Evolutionary conservation across 2,113 vertebrate species (phyloP).

Genomic region (Labeo rohita): DNA sequence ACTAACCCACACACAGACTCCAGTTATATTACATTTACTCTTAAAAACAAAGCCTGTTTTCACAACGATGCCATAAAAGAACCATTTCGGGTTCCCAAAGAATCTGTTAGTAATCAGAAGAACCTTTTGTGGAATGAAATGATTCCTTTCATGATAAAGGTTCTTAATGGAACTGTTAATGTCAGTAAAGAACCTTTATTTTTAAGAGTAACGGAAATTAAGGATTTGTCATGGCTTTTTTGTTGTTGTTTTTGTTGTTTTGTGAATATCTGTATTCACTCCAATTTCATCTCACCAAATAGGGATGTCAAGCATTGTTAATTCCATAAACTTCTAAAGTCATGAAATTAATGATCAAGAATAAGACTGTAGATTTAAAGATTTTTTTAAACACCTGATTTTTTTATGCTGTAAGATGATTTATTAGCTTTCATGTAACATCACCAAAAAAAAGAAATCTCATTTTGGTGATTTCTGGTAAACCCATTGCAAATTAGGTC

Average conservation of each 20-base stretch:
- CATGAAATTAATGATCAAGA: background rate
- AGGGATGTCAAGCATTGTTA: background rate
- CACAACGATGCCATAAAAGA: background rate
- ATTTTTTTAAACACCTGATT: background rate
- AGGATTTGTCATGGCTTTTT: background rate
- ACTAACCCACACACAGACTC: background rate
- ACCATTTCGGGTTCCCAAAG: background rate
- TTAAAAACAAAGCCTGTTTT: background rate
- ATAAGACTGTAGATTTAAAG: background rate
- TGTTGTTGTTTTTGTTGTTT: background rate
- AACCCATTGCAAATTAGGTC: background rate
- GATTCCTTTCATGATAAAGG: background rate
- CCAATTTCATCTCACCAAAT: background rate
- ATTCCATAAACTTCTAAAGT: background rate
- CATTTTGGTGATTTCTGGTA: background rate
- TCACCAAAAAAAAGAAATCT: background rate
- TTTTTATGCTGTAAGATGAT: background rate
- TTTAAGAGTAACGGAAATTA: background rate
- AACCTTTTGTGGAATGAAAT: background rate
- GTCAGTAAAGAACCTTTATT: background rate
- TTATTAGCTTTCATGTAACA: background rate
- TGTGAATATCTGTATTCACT: background rate
- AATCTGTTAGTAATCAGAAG: background rate
- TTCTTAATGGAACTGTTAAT: background rate
- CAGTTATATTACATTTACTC: constrained; percentile 12